A percentile compares a stretch with the other conserved stretches of the same genome.
Conservation (phyloP, 2,888 invertebrate species). For the Athripsodes cinereus region DNA sequence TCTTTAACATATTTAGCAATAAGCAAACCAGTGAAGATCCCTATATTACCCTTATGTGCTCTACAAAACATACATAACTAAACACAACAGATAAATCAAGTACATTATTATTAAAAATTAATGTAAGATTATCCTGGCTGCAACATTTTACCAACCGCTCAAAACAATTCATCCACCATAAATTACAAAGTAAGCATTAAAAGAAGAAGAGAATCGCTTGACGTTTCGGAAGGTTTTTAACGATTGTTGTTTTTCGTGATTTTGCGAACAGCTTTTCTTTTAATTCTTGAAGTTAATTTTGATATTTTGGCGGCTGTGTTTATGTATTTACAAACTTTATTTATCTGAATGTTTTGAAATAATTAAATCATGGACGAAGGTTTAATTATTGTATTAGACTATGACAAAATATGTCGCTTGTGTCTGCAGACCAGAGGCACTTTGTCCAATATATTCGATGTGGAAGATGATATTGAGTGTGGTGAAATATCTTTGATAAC, state of each 20-base stretch:
- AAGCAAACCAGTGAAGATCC: too few relatives aligned
- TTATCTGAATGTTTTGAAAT: background rate
- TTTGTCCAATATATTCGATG: constrained; percentile 29
- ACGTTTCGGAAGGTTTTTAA: too few relatives aligned
- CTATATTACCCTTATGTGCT: too few relatives aligned
- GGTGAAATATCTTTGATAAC: constrained; percentile 16
- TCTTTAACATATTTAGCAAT: too few relatives aligned
- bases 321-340: background rate
- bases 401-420: constrained; percentile 29
- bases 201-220: too few relatives aligned
- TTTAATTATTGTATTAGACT: constrained; percentile 28
- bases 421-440: constrained; percentile 28
- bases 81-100: too few relatives aligned
- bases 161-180: too few relatives aligned
- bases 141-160: too few relatives aligned
- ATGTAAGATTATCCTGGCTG: too few relatives aligned
- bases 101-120: too few relatives aligned
- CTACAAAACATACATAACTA: too few relatives aligned
- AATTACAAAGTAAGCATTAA: too few relatives aligned
- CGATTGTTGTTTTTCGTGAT: background rate
- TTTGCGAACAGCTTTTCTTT: background rate
- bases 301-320: background rate
- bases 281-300: background rate
- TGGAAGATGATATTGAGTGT: constrained; percentile 18
- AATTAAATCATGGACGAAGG: constrained; percentile 26